phyloP scores from a whole-genome alignment of 2,113 vertebrate genomes.

The Phocoena sinus region DNA sequence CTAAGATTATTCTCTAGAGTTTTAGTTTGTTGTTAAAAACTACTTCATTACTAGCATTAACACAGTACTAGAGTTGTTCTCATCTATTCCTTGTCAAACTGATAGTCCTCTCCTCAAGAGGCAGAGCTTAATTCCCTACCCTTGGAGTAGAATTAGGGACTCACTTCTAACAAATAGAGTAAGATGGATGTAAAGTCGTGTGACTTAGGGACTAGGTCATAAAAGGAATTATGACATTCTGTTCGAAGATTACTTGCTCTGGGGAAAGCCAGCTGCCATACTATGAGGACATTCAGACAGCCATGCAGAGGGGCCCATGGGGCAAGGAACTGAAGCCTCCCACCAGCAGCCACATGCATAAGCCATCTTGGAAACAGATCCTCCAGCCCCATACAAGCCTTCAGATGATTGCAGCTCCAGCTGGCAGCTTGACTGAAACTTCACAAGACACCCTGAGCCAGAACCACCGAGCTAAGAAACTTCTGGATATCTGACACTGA shows the following conservation, averaged over 20 bases:
- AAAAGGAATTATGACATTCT: not conserved
- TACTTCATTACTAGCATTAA: not conserved
- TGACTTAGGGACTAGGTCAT: not conserved
- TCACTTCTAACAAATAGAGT: not conserved
- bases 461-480: not conserved
- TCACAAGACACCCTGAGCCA: not conserved
- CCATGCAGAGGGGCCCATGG: no score
- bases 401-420: not conserved
- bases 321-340: no score
- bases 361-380: no score
- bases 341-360: no score
- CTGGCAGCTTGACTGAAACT: not conserved
- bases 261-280: no score
- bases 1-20: not conserved
- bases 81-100: not conserved
- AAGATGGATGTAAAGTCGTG: not conserved
- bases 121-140: not conserved
- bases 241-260: not conserved
- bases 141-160: not conserved
- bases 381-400: no score
- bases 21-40: not conserved
- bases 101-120: not conserved
- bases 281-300: no score
- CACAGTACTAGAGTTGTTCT: not conserved
- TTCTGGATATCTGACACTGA: not conserved